These are phyloP conservation scores for Astreopora myriophthalma DNA, from an alignment of 64 coral and sea anemone genomes.

Conservation along the genomic window DNA sequence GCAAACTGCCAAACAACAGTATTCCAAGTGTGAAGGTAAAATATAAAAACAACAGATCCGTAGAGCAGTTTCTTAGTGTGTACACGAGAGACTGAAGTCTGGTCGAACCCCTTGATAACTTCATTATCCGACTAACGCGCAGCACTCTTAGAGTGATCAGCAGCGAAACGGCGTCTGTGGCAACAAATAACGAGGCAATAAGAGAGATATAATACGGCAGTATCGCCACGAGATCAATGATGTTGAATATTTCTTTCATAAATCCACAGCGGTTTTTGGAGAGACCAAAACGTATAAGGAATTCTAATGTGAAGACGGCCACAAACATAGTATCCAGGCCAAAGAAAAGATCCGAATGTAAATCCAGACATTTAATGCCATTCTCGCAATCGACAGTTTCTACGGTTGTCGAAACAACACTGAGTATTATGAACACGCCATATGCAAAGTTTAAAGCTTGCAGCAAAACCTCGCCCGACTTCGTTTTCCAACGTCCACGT, in stretches of 20 bases:
- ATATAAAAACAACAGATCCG: conserved; percentile 76
- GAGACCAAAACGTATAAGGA: conserved; percentile 31
- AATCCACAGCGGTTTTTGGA: conserved; percentile 55
- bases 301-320: conserved; percentile 70
- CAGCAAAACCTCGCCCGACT: background rate
- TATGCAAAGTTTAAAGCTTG: conserved; percentile 31
- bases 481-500: background rate
- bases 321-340: conserved; percentile 62
- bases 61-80: conserved; percentile 65
- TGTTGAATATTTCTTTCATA: conserved; percentile 66
- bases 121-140: conserved; percentile 70
- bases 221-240: conserved; percentile 72
- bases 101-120: conserved; percentile 67
- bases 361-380: conserved; percentile 52
- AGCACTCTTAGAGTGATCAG: conserved; percentile 79
- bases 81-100: conserved; percentile 59
- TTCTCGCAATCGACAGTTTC: conserved; percentile 72
- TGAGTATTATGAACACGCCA: conserved; percentile 74
- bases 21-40: conserved; percentile 75
- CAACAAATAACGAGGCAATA: conserved; percentile 34
- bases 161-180: conserved; percentile 30
- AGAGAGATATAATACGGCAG: conserved; percentile 73
- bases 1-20: conserved; percentile 61
- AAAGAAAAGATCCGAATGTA: conserved; percentile 42
- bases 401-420: conserved; percentile 51